Evolutionary conservation across 2,113 vertebrate species (phyloP), one percentile per base, ranked within the genome.

Genomic region (Pionites leucogaster): DNA sequence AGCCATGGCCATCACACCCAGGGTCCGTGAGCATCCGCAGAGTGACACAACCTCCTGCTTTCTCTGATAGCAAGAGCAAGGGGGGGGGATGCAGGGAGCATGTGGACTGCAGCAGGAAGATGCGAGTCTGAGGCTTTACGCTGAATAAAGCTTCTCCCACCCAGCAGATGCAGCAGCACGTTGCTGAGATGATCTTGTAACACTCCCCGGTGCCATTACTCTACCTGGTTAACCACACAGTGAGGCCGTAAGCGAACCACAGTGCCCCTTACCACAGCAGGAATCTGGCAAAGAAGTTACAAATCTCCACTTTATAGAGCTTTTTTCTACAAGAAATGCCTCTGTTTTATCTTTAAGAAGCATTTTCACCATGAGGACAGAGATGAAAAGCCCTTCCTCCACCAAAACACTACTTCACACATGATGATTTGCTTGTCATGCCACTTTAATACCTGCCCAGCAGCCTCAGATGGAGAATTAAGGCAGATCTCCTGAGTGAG

Each of bases 391-490:
- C 47, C 35, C 14, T 65, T 65, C 59, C 41, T 42, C 57, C n/a
- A 24, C 57, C 84, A 17, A 79, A 67, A 82, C 44, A 20, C 85
- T 82, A 82, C 70, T 76, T 68, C 82, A 35, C 78, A 49, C 49
- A 14, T 0, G 17, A 6, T 1, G 46, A 95, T 96, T 93, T 97
- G 96, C 96, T 97, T 96, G 96, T 97, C 96, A 97, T 96, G 95
- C 67, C 94, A 60, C 90, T 90, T 67, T 8, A 67, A 64, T 7
- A 29, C 35, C 7, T 0, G 5, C 35, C 41, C 46, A 27, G 69
- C 64, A 9, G 87, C 55, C 15, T 13, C 9, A 17, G 90, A 55
- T 15, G 3, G 46, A 75, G 62, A 79, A 77, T 5, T 15, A 39
- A 31, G 64, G 67, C 63, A 33, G 52, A 46, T 29, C 85, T 78